Evolutionary conservation across 1,140 invertebrate species (phyloP), one percentile per base, ranked within the genome.

Genomic region (Cecropterus lyciades): DNA sequence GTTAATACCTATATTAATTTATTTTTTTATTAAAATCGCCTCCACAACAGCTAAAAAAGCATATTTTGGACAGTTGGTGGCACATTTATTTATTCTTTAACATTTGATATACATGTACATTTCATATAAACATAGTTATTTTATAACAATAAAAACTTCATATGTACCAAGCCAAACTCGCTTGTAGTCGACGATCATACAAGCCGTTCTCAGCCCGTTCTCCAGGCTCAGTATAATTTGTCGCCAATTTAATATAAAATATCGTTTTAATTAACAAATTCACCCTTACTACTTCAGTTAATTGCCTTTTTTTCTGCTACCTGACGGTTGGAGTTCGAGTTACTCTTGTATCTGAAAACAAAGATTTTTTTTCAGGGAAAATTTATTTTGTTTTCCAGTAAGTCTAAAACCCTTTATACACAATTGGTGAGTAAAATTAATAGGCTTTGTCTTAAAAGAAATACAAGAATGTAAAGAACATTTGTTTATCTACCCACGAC

Each of bases 181-280:
- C 30, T 33, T 10, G 1, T 4, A 33, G 30, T 8, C 9, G 3
- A 11, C 15, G 15, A 1, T 53, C 0, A 1, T 1, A 53, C 30
- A 53, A 40, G 1, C 9, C 3, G 30, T 10, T 42, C n/a, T 1
- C 17, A 6, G 20, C 16, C 45, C 43, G 45, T 49, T 60, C 14
- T 30, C 30, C 43, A 60, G 57, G 15, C 45, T 40, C 57, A 24
- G 57, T 60, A 60, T 60, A 60, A 60, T 60, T 60, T 60, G 57
- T 60, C 69, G 72, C 62, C 69, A 68, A 74, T 74, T 74, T 71
- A 68, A 68, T 68, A 69, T 74, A 70, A 74, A 74, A 74, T 74
- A 74, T 74, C 64, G 72, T 74, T 74, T 74, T 74, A 74, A 74
- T 74, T 74, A 74, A 68, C 72, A 74, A 74, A 70, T 71, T 65